A percentile compares a stretch with the other conserved stretches of the same genome.
These are phyloP conservation scores for Callaeas wilsoni DNA, from an alignment of 2,113 vertebrate species.

Conservation along the genomic window DNA sequence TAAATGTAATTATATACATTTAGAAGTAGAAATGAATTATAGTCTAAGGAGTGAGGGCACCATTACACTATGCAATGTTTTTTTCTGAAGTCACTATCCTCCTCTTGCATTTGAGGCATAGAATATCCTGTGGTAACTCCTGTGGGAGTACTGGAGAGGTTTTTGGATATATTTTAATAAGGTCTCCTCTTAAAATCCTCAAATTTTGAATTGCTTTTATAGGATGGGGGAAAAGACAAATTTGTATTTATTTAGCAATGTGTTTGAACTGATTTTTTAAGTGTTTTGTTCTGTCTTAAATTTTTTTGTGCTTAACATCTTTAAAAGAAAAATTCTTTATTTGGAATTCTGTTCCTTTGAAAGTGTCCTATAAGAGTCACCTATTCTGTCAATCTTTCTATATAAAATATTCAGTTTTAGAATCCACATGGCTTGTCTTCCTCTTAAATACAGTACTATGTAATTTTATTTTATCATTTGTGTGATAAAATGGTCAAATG, in stretches of 20 bases:
- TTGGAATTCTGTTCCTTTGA: not conserved
- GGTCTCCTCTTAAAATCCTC: not conserved
- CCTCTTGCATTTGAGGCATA: not conserved
- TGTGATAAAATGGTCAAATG: not conserved
- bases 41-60: slow-evolving; percentile 37
- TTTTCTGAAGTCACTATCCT: not conserved
- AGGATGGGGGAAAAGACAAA: not conserved
- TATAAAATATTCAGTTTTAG: not conserved
- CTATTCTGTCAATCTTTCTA: not conserved
- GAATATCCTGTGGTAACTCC: not conserved
- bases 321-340: not conserved
- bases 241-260: not conserved
- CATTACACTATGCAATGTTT: not conserved
- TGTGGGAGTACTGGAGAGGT: not conserved
- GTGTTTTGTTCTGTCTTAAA: not conserved
- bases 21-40: slow-evolving; percentile 39
- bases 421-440: not conserved
- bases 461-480: not conserved
- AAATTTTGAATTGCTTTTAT: not conserved
- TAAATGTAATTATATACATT: slow-evolving; percentile 52
- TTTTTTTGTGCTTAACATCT: not conserved
- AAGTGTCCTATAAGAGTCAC: not conserved
- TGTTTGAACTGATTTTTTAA: not conserved
- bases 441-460: not conserved
- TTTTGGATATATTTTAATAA: not conserved